phyloP scores from a whole-genome alignment of 2,113 vertebrate genomes.

The Diadophis punctatus region DNA sequence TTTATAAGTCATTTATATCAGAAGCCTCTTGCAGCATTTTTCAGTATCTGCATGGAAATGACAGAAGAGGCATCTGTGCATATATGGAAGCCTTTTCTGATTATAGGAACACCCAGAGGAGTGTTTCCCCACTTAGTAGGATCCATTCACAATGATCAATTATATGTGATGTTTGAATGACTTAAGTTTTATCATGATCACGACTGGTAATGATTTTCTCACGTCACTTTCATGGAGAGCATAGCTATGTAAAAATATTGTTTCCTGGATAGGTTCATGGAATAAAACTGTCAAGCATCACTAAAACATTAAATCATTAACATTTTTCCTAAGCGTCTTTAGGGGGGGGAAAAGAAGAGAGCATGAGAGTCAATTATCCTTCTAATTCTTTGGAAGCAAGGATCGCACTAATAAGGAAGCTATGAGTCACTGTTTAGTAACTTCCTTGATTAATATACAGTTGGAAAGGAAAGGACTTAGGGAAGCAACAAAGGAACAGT shows the following conservation, averaged over 20 bases:
- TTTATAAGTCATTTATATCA: background rate
- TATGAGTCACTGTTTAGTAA: background rate
- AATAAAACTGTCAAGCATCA: background rate
- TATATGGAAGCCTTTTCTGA: background rate
- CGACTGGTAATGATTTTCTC: background rate
- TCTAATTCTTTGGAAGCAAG: background rate
- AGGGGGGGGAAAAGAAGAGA: background rate
- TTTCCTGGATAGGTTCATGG: background rate
- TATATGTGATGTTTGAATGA: background rate
- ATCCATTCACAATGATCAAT: background rate
- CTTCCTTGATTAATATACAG: background rate
- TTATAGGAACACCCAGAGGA: background rate
- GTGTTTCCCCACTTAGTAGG: background rate
- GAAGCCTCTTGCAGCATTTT: background rate
- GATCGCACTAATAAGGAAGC: background rate
- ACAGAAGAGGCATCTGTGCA: background rate
- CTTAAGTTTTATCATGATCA: background rate
- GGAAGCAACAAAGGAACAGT: background rate
- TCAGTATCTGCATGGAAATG: background rate
- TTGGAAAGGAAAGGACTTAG: background rate
- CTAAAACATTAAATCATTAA: background rate
- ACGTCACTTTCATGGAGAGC: background rate
- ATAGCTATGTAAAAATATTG: background rate
- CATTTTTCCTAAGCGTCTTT: background rate
- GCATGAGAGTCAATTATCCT: background rate